These are phyloP conservation scores for Meteorus cinctellus DNA, from an alignment of 2,888 invertebrate genomes.

Conservation along the genomic window DNA sequence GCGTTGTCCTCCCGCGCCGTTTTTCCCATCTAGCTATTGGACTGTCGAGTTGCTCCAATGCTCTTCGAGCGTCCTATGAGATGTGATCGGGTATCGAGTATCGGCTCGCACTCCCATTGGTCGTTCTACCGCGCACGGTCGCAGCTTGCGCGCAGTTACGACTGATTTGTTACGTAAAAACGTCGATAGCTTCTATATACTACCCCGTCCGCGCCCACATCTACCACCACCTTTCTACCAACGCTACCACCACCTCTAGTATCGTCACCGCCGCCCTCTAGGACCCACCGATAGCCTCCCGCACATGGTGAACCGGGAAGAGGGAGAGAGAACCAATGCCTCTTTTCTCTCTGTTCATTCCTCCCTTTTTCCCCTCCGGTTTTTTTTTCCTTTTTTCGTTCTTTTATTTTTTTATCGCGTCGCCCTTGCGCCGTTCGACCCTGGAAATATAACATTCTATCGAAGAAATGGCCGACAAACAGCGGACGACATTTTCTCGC, in stretches of 20 bases:
- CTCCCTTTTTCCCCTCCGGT: no score
- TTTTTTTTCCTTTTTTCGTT: constrained; percentile 9
- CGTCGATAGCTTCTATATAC: constrained; percentile 72
- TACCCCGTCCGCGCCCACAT: constrained; percentile 55
- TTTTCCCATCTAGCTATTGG: constrained; percentile 73
- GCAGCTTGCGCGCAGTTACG: constrained; percentile 69
- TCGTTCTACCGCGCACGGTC: constrained; percentile 69
- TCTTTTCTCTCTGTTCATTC: constrained; percentile 33
- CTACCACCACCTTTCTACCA: constrained; percentile 56
- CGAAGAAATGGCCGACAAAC: constrained; percentile 72
- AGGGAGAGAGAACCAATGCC: constrained; percentile 55
- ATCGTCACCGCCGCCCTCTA: constrained; percentile 46
- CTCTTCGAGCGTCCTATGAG: constrained; percentile 67
- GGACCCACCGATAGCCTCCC: constrained; percentile 43
- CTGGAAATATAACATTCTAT: constrained; percentile 68
- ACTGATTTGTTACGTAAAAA: constrained; percentile 74
- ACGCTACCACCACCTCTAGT: constrained; percentile 45
- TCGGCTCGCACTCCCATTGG: constrained; percentile 72
- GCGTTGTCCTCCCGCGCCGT: constrained; percentile 52
- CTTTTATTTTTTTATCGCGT: constrained; percentile 40
- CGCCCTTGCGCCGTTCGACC: constrained; percentile 65
- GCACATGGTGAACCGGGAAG: constrained; percentile 50
- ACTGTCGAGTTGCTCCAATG: constrained; percentile 65
- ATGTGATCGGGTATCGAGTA: constrained; percentile 73
- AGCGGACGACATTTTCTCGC: constrained; percentile 62